Conservation (phyloP, 2,797 vertebrate species). For the Erpetoichthys calabaricus region DNA sequence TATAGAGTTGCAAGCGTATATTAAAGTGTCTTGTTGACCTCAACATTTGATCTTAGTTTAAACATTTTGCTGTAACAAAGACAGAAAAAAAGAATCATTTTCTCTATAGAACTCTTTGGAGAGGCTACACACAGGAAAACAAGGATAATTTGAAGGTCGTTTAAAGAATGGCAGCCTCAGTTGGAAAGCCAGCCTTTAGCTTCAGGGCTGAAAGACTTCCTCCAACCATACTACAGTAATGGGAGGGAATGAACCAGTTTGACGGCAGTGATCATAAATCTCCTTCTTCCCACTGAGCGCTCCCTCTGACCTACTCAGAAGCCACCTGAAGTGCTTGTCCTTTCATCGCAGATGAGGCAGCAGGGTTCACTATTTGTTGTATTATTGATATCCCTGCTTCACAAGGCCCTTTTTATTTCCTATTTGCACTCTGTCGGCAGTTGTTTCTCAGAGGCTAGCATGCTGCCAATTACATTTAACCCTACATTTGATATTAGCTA, state of each 20-base stretch:
- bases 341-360: conserved; percentile 16
- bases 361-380: conserved; percentile 39
- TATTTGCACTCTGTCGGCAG: conserved; percentile 29
- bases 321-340: not conserved
- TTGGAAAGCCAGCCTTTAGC: conserved; percentile 32
- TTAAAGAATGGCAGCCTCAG: conserved; percentile 41
- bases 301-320: conserved; percentile 45
- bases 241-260: conserved; percentile 10
- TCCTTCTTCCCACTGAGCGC: conserved; percentile 46
- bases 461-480: conserved; percentile 39
- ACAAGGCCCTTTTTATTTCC: conserved; percentile 37
- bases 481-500: conserved; percentile 3
- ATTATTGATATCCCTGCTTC: conserved; percentile 59
- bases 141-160: conserved; percentile 60
- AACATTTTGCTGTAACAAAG: conserved; percentile 4
- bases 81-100: conserved; percentile 20
- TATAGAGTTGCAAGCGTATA: too few relatives aligned
- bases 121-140: conserved; percentile 34
- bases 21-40: not conserved
- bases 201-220: conserved; percentile 17
- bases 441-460: conserved; percentile 45
- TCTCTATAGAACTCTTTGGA: conserved; percentile 32
- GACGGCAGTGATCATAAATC: conserved; percentile 60
- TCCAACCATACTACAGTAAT: conserved; percentile 28
- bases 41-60: not conserved